Percentiles rank a stretch among this genome's conserved stretches.
These are phyloP conservation scores for Rissa tridactyla DNA, from an alignment of 2,113 vertebrate species.

Conservation along the genomic window DNA sequence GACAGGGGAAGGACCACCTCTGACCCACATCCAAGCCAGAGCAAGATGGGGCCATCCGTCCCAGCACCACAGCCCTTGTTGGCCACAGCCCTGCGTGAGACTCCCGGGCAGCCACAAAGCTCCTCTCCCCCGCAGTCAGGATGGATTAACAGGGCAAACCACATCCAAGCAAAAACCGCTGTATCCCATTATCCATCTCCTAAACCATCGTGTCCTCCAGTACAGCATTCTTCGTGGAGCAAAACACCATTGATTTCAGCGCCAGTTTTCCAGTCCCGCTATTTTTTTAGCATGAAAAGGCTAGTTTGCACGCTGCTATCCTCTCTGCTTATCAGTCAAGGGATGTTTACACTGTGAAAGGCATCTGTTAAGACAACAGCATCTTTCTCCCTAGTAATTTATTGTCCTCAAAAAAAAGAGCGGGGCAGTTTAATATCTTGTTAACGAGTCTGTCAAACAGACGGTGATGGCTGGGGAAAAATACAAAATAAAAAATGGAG, in stretches of 20 bases:
- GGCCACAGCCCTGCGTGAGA: background rate
- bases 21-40: background rate
- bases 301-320: background rate
- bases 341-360: conserved; percentile 41
- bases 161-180: background rate
- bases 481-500: conserved; percentile 44
- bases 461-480: background rate
- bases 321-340: conserved; percentile 56
- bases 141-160: background rate
- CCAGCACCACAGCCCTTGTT: background rate
- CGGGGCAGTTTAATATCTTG: conserved; percentile 39
- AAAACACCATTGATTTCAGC: conserved; percentile 25
- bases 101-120: background rate
- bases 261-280: background rate
- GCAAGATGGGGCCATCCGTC: background rate
- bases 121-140: background rate
- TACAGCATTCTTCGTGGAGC: background rate
- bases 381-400: conserved; percentile 39
- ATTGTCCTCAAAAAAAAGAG: conserved; percentile 36
- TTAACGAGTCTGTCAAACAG: conserved; percentile 64
- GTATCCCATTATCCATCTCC: background rate
- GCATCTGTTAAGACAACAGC: conserved; percentile 49
- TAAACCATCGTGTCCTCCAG: background rate
- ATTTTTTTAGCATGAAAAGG: conserved; percentile 28
- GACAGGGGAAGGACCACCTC: background rate